A percentile compares a stretch with the other conserved stretches of the same genome.
Evolutionary conservation across 2,888 invertebrate genomes (phyloP).

Genomic region (Drosophila lutescens): DNA sequence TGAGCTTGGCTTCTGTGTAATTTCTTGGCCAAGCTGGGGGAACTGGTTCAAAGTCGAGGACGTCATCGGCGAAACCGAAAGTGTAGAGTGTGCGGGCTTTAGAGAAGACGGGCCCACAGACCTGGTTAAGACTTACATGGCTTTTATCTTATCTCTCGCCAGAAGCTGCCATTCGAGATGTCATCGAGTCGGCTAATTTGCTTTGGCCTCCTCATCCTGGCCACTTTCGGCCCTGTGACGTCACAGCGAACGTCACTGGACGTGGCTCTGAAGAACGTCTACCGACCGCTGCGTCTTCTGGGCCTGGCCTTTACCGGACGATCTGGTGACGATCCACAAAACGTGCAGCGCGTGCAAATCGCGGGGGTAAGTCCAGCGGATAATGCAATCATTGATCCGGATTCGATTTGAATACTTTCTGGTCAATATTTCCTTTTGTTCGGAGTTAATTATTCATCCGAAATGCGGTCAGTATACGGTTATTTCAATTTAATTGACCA

Average conservation of each 20-base stretch:
- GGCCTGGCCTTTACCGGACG: slow-evolving; percentile 77
- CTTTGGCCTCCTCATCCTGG: slow-evolving; percentile 45
- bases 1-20: slow-evolving; percentile 58
- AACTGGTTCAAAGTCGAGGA: slow-evolving; percentile 78
- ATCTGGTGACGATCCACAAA: slow-evolving; percentile 74
- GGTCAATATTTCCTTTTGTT: not conserved
- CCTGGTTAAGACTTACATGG: slow-evolving; percentile 23
- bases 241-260: slow-evolving; percentile 80
- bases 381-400: slow-evolving; percentile 25
- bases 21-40: slow-evolving; percentile 31
- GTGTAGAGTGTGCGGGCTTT: slow-evolving; percentile 23
- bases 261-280: slow-evolving; percentile 56
- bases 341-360: slow-evolving; percentile 67
- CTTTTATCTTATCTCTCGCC: slow-evolving; percentile 8
- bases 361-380: slow-evolving; percentile 69
- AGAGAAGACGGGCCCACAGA: slow-evolving; percentile 2
- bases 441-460: not conserved
- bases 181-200: slow-evolving; percentile 34
- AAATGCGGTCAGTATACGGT: slow-evolving; percentile 11
- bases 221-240: slow-evolving; percentile 38
- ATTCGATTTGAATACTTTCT: slow-evolving; percentile 1
- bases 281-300: slow-evolving; percentile 70
- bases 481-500: slow-evolving; percentile 1
- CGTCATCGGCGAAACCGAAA: slow-evolving; percentile 64
- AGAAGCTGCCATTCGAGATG: slow-evolving; percentile 17